These are phyloP conservation scores for Scotopteryx bipunctaria DNA, from an alignment of 2,888 invertebrate genomes.

Conservation along the genomic window DNA sequence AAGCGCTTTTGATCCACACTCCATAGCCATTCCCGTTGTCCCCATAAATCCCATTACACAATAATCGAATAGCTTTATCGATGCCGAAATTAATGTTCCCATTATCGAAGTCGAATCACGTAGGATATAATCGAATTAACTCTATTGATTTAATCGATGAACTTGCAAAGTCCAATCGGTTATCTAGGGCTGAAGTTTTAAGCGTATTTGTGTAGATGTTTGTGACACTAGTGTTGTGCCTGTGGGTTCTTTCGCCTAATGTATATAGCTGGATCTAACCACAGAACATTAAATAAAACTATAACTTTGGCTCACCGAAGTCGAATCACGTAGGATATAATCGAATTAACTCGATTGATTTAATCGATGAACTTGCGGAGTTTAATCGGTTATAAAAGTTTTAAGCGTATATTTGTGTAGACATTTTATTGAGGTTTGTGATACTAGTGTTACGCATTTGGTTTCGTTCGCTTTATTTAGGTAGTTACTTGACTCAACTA, in stretches of 20 bases:
- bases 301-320: too few relatives aligned
- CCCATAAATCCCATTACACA: constrained; percentile 11
- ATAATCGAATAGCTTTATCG: constrained; percentile 25
- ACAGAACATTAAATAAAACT: not conserved
- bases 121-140: constrained; percentile 43
- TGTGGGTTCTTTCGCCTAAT: not conserved
- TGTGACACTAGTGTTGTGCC: too few relatives aligned
- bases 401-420: constrained; percentile 17
- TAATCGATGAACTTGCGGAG: constrained; percentile 43
- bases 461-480: too few relatives aligned
- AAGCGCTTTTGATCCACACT: not conserved
- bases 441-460: not conserved
- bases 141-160: constrained; percentile 46
- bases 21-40: not conserved
- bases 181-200: constrained; percentile 32
- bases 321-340: constrained; percentile 36
- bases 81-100: constrained; percentile 31
- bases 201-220: constrained; percentile 20
- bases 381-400: constrained; percentile 40
- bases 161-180: constrained; percentile 42
- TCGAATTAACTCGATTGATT: constrained; percentile 46
- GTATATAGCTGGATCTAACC: not conserved
- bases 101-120: constrained; percentile 29
- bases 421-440: constrained; percentile 11
- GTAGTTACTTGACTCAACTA: too few relatives aligned